Evolutionary conservation across 2,797 vertebrate species (phyloP), one percentile per base, ranked within the genome.

Genomic region (Benthosema pterotum): DNA sequence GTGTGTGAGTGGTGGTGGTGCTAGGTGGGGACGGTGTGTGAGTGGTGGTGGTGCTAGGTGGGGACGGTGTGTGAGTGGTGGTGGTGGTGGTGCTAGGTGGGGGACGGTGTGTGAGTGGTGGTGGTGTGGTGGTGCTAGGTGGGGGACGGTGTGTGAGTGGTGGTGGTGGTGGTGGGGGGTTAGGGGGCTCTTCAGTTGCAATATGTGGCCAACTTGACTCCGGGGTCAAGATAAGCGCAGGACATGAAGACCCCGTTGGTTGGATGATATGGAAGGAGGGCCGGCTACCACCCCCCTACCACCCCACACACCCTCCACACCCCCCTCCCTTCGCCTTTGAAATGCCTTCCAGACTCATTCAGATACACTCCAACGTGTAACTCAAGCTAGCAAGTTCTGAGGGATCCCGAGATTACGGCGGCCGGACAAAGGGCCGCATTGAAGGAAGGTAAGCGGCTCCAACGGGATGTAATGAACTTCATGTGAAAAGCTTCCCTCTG

Each of bases 281-380:
- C 22, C 22, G 22, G 3, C 22, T 25, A 2, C 22, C 22, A 75
- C 79, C 78, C 50, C 70, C 18, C 17, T 60, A 43, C 42, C 42
- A 43, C 43, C 43, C 3, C 43, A 5, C 22, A 25, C n/a, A 32
- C 32, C 32, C 43, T 3, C 45, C 45, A 46, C 45, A 13, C 12
- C 45, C 45, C 45, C 12, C 5, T 14, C 42, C 43, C 52, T 42
- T 73, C 7, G 42, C 65, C 90, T 93, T 93, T 92, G 91, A 93
- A 91, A 90, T 86, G 67, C 76, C 42, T 82, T 88, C 90, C 88
- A 88, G 85, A 79, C 84, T 86, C 81, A 79, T 86, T 83, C 87
- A 88, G 89, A 87, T 92, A 83, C 85, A 81, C 86, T 82, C 86
- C 73, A 74, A 86, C 65, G 80, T 92, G 93, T 90, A 93, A 93